Evolutionary conservation across 2,888 invertebrate genomes (phyloP).

Genomic region (Tinea semifulvella): DNA sequence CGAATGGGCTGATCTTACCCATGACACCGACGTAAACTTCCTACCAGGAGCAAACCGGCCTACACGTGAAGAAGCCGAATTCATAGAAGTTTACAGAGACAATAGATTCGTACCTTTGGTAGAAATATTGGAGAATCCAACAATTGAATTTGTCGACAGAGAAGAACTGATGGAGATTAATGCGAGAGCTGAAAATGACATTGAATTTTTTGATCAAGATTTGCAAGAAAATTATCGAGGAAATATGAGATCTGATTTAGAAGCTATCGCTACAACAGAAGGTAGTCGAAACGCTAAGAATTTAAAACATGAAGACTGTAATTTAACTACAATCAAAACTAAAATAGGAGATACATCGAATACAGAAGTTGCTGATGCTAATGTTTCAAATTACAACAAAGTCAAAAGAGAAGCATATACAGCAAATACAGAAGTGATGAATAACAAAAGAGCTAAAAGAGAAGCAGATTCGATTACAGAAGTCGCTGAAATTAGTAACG

Average conservation of each 20-base stretch:
- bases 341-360: too few species aligned
- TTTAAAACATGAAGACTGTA: too few species aligned
- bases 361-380: too few species aligned
- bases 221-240: too few species aligned
- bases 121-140: not conserved
- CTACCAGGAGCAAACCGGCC: conserved; percentile 29
- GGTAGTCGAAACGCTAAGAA: too few species aligned
- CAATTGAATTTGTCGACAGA: too few species aligned
- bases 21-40: conserved; percentile 49
- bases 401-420: too few species aligned
- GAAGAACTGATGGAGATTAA: conserved; percentile 11
- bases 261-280: too few species aligned
- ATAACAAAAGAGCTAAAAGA: not conserved
- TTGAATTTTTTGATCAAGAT: too few species aligned
- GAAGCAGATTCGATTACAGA: not conserved
- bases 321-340: too few species aligned
- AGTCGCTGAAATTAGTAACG: conserved; percentile 18
- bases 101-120: conserved; percentile 33
- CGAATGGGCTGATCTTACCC: conserved; percentile 41
- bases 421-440: too few species aligned
- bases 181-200: conserved; percentile 15
- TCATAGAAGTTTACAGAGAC: conserved; percentile 35
- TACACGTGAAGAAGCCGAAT: conserved; percentile 30
- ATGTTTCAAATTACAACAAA: too few species aligned
- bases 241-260: not conserved